Base-by-base conservation (phyloP, 1,140 invertebrate genomes). In the Cydia amplana region DNA sequence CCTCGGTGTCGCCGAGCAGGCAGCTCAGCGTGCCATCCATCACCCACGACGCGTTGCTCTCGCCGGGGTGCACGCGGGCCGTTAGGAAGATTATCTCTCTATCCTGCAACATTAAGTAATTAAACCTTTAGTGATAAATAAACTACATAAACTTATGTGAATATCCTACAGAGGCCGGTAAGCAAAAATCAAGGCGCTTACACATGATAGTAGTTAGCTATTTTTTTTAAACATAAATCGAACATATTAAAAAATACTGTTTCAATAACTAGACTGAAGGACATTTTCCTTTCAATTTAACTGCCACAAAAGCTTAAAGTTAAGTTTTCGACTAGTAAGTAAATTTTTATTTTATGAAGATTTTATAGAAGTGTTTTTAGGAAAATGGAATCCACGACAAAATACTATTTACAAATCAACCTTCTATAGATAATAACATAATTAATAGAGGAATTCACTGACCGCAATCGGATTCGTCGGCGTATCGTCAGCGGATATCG, bases 11-110 rank as follows among this genome's bases (percentile, higher is more conserved):
- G 51, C 94, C 94, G 10, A 97, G 85, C 4, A 98, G 91, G 77
- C 94, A 95, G 23, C 95, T 93, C 73, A 98, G 88, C 0, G 96
- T 95, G 14, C 97, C 97, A 85, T 97, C 96, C 96, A 98, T 97
- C 60, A 98, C 95, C 97, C 97, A 98, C 0, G 97, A 98, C 12
- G 97, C 94, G 91, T 98, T 98, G 85, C 95, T 96, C 89, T 98
- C 97, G 1, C 97, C 97, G 7, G 97, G 97, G 93, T 98, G 97
- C 6, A 98, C 97, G 77, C 97, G 93, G 0, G 96, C 95, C 6
- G 96, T 96, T 18, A 98, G 91, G 85, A 98, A 96, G 78, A 97
- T 93, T 74, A 96, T 91, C 79, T 96, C 94, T 72, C 96, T 93
- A 51, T 94, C 93, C 96, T 96, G 82, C 0, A 76, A 40, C 18